A percentile compares a stretch with the other conserved stretches of the same genome.
Evolutionary conservation across 2,888 invertebrate genomes (phyloP).

Genomic region (Apodemia hepburni): DNA sequence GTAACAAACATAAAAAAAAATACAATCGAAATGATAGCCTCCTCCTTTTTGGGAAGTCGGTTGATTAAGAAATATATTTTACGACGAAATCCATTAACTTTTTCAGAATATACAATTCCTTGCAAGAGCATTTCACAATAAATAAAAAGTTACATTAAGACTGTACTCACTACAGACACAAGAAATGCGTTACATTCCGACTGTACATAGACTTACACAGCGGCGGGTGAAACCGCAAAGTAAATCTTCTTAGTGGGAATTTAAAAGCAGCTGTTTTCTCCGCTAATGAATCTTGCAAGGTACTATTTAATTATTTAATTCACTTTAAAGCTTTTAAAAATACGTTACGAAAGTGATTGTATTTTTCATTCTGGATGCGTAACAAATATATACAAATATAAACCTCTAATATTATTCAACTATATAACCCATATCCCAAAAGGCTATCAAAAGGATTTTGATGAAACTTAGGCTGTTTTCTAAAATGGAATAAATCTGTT

Average conservation of each 20-base stretch:
- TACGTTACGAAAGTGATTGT: not conserved
- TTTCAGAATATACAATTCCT: not conserved
- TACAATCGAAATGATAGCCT: too few species aligned
- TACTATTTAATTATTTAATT: constrained; percentile 7
- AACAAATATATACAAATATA: too few species aligned
- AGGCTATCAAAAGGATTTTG: too few species aligned
- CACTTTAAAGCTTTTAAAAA: not conserved
- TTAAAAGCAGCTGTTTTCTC: constrained; percentile 11
- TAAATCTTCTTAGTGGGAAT: constrained; percentile 7
- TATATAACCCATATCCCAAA: too few species aligned
- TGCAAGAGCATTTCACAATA: not conserved
- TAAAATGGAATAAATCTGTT: too few species aligned
- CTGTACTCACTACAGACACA: not conserved
- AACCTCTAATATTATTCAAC: too few species aligned
- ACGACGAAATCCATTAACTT: not conserved
- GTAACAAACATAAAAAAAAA: too few species aligned
- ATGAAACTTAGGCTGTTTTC: too few species aligned
- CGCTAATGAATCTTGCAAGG: constrained; percentile 13
- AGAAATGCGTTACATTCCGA: not conserved
- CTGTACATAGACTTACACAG: constrained; percentile 5
- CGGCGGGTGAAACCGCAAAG: constrained; percentile 3
- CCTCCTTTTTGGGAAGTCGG: too few species aligned
- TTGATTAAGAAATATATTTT: not conserved
- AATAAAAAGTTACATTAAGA: not conserved
- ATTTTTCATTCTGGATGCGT: too few species aligned